Conservation (phyloP, 2,797 vertebrate species). For the Clarias pachynema region DNA sequence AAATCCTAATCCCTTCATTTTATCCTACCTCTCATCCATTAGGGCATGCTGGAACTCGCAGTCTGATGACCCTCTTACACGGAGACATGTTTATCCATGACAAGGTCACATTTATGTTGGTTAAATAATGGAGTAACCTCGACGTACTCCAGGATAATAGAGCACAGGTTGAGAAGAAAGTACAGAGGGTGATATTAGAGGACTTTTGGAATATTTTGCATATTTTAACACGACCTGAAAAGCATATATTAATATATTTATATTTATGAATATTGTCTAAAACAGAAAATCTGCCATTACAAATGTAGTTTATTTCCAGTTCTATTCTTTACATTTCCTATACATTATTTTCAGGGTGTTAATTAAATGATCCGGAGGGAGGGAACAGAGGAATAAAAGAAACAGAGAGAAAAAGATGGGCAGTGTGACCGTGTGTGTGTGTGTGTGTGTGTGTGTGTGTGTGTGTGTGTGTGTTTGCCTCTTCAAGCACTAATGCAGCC, state of each 20-base stretch:
- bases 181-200: background rate
- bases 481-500: conserved; percentile 43
- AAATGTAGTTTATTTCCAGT: no score
- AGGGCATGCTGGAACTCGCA: conserved; percentile 5
- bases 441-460: background rate
- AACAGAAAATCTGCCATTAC: background rate
- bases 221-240: background rate
- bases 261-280: background rate
- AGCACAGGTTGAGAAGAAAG: background rate
- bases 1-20: conserved; percentile 44
- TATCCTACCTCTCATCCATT: conserved; percentile 20
- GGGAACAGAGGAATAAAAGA: background rate
- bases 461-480: background rate
- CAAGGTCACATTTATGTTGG: conserved; percentile 14
- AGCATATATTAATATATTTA: background rate
- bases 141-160: conserved; percentile 8
- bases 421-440: conserved; percentile 2
- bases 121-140: background rate
- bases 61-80: background rate
- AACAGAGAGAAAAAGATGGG: conserved; percentile 7
- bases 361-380: background rate
- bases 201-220: no score
- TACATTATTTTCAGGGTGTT: background rate
- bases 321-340: background rate
- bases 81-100: conserved; percentile 22